Percentiles rank a stretch among this genome's conserved stretches.
phyloP scores from a whole-genome alignment of 2,113 vertebrate species.

The Larimichthys polyactis region DNA sequence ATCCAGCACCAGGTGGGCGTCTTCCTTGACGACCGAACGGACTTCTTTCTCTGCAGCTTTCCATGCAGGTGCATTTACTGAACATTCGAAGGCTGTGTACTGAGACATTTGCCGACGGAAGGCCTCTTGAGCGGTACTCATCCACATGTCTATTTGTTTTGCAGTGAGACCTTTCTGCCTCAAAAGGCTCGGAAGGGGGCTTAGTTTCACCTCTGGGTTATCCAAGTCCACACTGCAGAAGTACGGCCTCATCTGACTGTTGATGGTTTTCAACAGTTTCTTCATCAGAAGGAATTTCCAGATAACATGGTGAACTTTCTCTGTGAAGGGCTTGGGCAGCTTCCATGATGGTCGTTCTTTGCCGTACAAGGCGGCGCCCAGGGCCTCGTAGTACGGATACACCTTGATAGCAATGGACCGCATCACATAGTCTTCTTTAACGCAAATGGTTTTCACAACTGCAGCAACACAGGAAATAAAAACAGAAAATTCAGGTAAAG shows the following conservation, averaged over 20 bases:
- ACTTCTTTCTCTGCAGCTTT: constrained; percentile 71
- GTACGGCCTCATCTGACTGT: constrained; percentile 77
- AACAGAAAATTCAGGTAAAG: not conserved
- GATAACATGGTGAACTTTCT: constrained; percentile 78
- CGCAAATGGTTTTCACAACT: constrained; percentile 84
- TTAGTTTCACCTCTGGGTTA: constrained; percentile 73
- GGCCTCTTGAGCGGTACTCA: constrained; percentile 4
- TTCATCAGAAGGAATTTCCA: constrained; percentile 83
- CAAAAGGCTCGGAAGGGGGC: constrained; percentile 80
- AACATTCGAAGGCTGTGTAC: constrained; percentile 74
- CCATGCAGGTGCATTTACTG: constrained; percentile 74
- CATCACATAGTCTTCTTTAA: constrained; percentile 76
- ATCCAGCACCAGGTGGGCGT: constrained; percentile 70
- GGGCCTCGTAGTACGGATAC: constrained; percentile 85
- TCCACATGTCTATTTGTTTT: constrained; percentile 82
- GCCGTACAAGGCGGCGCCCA: constrained; percentile 87
- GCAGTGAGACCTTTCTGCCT: constrained; percentile 70
- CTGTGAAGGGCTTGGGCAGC: constrained; percentile 84
- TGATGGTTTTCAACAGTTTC: constrained; percentile 74
- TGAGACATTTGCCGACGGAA: constrained; percentile 80
- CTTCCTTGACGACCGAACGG: constrained; percentile 33
- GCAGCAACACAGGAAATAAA: constrained; percentile 30
- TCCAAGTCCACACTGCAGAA: constrained; percentile 83
- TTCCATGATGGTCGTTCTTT: constrained; percentile 83
- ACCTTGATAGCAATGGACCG: constrained; percentile 78